Base-by-base conservation (phyloP, 35 echinoderm and acorn worm species). In the Acanthaster planci region DNA sequence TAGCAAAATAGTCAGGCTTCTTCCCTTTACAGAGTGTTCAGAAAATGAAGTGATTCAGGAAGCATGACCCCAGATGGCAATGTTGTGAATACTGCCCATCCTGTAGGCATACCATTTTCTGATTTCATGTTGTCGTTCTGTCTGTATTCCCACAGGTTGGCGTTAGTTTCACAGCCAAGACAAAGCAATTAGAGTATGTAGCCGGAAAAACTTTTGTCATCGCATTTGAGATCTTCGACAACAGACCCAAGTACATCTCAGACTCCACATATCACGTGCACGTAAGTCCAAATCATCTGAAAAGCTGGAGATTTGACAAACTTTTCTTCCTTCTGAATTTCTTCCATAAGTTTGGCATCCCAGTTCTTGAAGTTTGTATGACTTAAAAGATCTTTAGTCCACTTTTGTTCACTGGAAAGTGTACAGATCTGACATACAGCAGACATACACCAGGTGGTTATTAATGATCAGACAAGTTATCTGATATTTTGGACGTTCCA, bases 161-260 rank as follows among this genome's bases (percentile, higher is more conserved):
- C 67, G 82, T 86, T 5, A 86, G 39, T 32, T 76, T 91, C n/a
- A 58, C 83, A 38, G 76, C 55, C 34, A 35, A 56, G 40, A 91
- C 89, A 2, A 91, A 86, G 40, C 42, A 58, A 31, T 37, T 40
- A 17, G 38, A 76, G 68, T 68, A 86, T 54, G 67, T 91, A 34
- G 78, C 83, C 67, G 89, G 89, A 36, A 86, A 54, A 64, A 44
- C 47, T 60, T 91, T 91, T 52, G 53, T 53, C 1, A 19, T 91
- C 15, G 52, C 77, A 8, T 86, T 91, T 86, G 76, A 91, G 5
- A 86, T 91, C 40, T 52, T 84, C 35, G 89, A 91, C 80, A 58
- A 80, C 9, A 85, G 60, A 38, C 26, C 16, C 15, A 27, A 64
- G 23, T 26, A 26, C 14, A 51, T 14, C 19, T 12, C 7, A 64